Evolutionary conservation across 37 sponge, comb jelly and placozoan species (phyloP), one percentile per base, ranked within the genome.

Genomic region (Spongilla lacustris): DNA sequence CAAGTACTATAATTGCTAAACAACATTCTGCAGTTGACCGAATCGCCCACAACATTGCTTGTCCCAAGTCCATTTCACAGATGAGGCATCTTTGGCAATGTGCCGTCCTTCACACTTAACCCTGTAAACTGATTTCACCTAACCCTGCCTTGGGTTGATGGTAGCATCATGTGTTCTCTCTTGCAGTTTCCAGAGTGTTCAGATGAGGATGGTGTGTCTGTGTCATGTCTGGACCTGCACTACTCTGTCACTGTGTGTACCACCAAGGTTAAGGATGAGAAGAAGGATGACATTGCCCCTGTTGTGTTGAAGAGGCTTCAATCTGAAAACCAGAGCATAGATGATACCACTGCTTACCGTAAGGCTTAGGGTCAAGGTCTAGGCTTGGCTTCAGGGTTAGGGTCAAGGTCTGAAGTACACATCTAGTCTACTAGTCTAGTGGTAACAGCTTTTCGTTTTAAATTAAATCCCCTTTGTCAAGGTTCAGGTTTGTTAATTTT

Each of bases 141-240:
- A 41, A 41, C 41, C n/a, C n/a, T n/a, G n/a, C n/a, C n/a, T n/a
- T n/a, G n/a, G n/a, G n/a, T n/a, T n/a, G n/a, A 8, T 46, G 46
- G 46, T 46, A 10, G 46, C 8, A 46, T 46, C n/a, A n/a, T 46
- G 46, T 46, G 46, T 32, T 74, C 38, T 74, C 66, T 17, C 34
- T 17, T 32, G 34, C 24, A 89, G 89, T 89, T 89, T 31, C 89
- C 89, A n/a, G 33, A 36, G 0, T 84, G 84, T 73, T 66, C 74
- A n/a, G 75, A 79, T 8, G 84, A 89, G 0, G 69, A 83, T 21
- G 89, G 84, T 2, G 36, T 89, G 4, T 25, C 58, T 94, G 36
- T 23, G 94, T 21, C 78, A 87, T 19, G 80, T 88, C 11, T 37
- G 88, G 11, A 74, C 94, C 29, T 94, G 76, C 66, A 22, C 90